These are phyloP conservation scores for Galleria mellonella DNA, from an alignment of 1,140 invertebrate species.

Conservation along the genomic window DNA sequence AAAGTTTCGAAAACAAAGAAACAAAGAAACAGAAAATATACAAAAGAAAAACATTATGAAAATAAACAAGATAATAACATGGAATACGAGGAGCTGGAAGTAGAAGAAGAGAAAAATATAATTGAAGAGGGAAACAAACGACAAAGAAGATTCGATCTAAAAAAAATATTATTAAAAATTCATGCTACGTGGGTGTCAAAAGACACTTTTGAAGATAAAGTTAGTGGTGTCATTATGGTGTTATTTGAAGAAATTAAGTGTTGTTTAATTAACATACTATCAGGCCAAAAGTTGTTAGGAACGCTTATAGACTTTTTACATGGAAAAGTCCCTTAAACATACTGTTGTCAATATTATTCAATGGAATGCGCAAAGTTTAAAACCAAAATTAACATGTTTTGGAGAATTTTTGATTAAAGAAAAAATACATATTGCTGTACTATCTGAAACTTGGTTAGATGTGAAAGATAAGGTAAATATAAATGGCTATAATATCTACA, in stretches of 20 bases:
- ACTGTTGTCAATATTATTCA: slow-evolving; percentile 14
- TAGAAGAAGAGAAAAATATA: background rate
- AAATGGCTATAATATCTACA: slow-evolving; percentile 15
- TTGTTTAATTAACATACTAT: background rate
- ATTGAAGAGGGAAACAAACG: background rate
- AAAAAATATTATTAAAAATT: background rate
- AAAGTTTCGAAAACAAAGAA: background rate
- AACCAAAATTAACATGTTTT: slow-evolving; percentile 13
- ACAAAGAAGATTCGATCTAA: background rate
- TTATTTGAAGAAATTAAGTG: background rate
- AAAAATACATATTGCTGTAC: slow-evolving; percentile 14
- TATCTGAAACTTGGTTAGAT: slow-evolving; percentile 20
- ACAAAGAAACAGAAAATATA: background rate
- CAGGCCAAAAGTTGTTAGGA: background rate
- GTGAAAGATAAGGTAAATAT: slow-evolving; percentile 5
- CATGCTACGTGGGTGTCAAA: background rate
- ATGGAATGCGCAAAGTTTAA: slow-evolving; percentile 20
- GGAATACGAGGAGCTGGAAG: background rate
- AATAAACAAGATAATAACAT: background rate
- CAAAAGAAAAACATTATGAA: background rate
- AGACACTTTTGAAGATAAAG: background rate
- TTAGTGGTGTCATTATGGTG: background rate
- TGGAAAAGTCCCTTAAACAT: slow-evolving; percentile 2
- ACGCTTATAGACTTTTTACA: slow-evolving; percentile 9
- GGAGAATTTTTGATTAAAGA: slow-evolving; percentile 12